phyloP scores from a whole-genome alignment of 2,797 vertebrate genomes.

The Neosilurus hyrtlii region DNA sequence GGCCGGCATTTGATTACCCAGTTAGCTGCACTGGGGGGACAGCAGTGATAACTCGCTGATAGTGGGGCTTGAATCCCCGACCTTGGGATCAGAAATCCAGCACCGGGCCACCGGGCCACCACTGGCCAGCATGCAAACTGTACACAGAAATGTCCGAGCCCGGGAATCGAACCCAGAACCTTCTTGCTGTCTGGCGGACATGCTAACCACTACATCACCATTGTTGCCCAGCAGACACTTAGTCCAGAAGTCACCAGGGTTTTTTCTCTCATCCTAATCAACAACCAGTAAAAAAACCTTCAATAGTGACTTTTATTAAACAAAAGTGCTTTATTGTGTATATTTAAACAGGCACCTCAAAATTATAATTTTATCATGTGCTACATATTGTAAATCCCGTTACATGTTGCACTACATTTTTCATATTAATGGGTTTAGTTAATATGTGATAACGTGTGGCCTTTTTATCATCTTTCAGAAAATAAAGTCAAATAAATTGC shows the following conservation, averaged over 20 bases:
- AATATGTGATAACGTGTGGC: background rate
- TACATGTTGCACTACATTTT: background rate
- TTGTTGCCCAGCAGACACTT: background rate
- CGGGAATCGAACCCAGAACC: too few relatives aligned
- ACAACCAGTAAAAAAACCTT: background rate
- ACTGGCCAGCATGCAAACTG: too few relatives aligned
- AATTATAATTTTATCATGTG: background rate
- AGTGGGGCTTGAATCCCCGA: too few relatives aligned
- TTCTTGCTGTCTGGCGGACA: too few relatives aligned
- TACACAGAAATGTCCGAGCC: too few relatives aligned
- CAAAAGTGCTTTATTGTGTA: background rate
- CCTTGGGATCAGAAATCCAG: too few relatives aligned
- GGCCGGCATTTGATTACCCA: too few relatives aligned
- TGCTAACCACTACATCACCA: too few relatives aligned
- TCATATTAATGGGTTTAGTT: background rate
- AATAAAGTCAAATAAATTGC: background rate
- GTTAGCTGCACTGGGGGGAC: too few relatives aligned
- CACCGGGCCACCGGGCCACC: too few relatives aligned
- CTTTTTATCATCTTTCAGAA: background rate
- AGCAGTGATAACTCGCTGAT: too few relatives aligned
- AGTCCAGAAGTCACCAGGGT: background rate
- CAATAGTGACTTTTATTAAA: background rate
- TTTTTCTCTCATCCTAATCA: background rate
- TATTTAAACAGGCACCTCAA: background rate
- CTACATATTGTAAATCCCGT: background rate